Percentiles rank a stretch among this genome's conserved stretches.
Conservation (phyloP, 2,888 invertebrate genomes). For the Lycocerus yunnanus region DNA sequence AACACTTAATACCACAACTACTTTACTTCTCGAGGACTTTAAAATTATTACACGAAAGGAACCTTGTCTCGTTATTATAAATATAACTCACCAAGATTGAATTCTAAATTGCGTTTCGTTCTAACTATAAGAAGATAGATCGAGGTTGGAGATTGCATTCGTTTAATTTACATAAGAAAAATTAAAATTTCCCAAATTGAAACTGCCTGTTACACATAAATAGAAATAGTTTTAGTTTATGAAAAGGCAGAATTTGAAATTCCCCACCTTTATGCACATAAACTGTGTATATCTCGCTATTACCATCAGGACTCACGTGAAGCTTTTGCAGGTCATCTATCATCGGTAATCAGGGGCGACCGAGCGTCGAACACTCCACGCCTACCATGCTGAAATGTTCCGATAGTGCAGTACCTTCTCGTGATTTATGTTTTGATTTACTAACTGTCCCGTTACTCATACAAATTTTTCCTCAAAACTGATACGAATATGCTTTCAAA, state of each 20-base stretch:
- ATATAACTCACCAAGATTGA: slow-evolving; percentile 37
- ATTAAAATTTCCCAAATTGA: not conserved
- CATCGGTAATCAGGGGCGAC: slow-evolving; percentile 44
- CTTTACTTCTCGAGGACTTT: slow-evolving; percentile 37
- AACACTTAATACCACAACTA: slow-evolving; percentile 44
- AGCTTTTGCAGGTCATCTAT: slow-evolving; percentile 41
- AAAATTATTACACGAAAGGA: slow-evolving; percentile 27
- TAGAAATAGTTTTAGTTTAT: not conserved
- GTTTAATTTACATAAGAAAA: too few relatives aligned
- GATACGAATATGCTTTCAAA: slow-evolving; percentile 19
- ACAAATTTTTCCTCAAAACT: slow-evolving; percentile 19
- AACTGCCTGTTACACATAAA: not conserved
- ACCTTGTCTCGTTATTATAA: slow-evolving; percentile 32
- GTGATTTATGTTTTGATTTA: slow-evolving; percentile 33
- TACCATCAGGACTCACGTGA: slow-evolving; percentile 36
- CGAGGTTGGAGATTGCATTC: not conserved
- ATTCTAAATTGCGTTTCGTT: slow-evolving; percentile 34
- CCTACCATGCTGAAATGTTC: slow-evolving; percentile 42
- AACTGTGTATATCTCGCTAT: slow-evolving; percentile 31
- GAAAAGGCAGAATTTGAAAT: not conserved
- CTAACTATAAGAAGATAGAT: not conserved
- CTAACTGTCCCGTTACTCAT: slow-evolving; percentile 28
- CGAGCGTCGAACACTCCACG: slow-evolving; percentile 41
- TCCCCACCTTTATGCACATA: not conserved
- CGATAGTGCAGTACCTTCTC: slow-evolving; percentile 40